Evolutionary conservation across 2,113 vertebrate genomes (phyloP), one percentile per base, ranked within the genome.

Genomic region (Noturus placidus): DNA sequence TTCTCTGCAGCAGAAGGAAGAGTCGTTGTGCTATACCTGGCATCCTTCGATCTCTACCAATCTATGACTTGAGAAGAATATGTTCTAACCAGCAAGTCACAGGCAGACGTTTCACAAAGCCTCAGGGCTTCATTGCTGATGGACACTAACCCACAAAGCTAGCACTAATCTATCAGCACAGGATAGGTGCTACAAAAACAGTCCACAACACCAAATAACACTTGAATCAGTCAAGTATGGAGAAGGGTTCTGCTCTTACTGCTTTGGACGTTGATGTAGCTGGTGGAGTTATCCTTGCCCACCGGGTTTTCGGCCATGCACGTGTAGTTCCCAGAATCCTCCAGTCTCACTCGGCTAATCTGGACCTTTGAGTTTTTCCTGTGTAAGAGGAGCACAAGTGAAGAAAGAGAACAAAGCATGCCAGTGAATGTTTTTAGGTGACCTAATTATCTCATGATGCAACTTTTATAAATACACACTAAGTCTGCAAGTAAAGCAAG

Each of bases 341-440:
- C 97, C 89, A 95, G 92, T 91, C 97, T 97, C 93, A 98, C 96
- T 90, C 95, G 97, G 94, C 96, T 97, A 95, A 99, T 98, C 94
- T 98, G 98, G 91, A 99, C 96, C 94, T 97, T 97, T 88, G 98
- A 98, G 95, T 97, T 98, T 96, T 97, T 99, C 96, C 98, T 99
- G 96, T 33, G 10, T 27, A 74, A 65, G 19, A 30, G 25, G 46
- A 77, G 22, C 14, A 84, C 38, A 82, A 15, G 80, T 20, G 63
- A 77, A 15, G 7, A 69, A 61, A 82, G 46, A 65, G 19, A 81
- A 15, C 56, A 81, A 82, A 72, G n/a, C 17, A 15, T 38, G 17
- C 54, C 10, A 76, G 30, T 86, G 59, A 86, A 65, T 52, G 19
- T 8, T 72, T 72, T 69, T 11, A 65, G 19, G 27, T 50, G 27